phyloP scores from a whole-genome alignment of 30 jellyfish, hydroid and myxozoan genomes.

The Turritopsis dohrnii region DNA sequence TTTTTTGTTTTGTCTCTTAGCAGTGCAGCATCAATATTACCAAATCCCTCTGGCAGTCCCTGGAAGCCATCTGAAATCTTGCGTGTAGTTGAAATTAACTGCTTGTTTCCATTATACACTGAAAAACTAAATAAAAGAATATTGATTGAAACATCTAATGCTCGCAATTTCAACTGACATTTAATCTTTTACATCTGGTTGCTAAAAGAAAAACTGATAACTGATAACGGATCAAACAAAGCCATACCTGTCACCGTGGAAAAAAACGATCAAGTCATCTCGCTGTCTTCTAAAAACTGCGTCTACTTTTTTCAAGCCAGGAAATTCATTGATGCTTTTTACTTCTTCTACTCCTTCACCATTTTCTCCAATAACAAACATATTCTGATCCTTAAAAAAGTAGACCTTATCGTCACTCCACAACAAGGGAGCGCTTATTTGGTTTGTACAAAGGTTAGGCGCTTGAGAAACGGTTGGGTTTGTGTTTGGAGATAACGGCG shows the following conservation, averaged over 20 bases:
- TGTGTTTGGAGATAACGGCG: constrained; percentile 7
- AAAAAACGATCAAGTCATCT: not conserved
- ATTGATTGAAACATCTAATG: not conserved
- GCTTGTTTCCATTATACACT: constrained; percentile 36
- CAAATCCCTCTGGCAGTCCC: constrained; percentile 63
- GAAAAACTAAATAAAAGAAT: constrained; percentile 39
- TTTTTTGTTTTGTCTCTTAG: constrained; percentile 47
- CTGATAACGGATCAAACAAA: not conserved
- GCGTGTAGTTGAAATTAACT: constrained; percentile 34
- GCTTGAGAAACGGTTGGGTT: not conserved
- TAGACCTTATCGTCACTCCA: not conserved
- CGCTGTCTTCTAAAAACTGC: not conserved
- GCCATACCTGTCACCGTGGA: constrained; percentile 29
- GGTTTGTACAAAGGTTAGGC: not conserved
- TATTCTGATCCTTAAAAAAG: not conserved
- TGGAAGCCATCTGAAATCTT: constrained; percentile 56
- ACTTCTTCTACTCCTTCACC: constrained; percentile 3
- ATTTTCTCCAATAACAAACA: not conserved
- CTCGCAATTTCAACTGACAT: too few relatives aligned
- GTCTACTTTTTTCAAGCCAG: not conserved
- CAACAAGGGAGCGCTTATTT: not conserved
- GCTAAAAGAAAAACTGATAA: not conserved
- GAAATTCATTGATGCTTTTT: not conserved
- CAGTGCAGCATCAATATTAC: constrained; percentile 57
- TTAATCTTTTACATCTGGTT: too few relatives aligned